Evolutionary conservation across 2,888 invertebrate species (phyloP), one percentile per base, ranked within the genome.

Genomic region (Caenorhabditis imperialis): DNA sequence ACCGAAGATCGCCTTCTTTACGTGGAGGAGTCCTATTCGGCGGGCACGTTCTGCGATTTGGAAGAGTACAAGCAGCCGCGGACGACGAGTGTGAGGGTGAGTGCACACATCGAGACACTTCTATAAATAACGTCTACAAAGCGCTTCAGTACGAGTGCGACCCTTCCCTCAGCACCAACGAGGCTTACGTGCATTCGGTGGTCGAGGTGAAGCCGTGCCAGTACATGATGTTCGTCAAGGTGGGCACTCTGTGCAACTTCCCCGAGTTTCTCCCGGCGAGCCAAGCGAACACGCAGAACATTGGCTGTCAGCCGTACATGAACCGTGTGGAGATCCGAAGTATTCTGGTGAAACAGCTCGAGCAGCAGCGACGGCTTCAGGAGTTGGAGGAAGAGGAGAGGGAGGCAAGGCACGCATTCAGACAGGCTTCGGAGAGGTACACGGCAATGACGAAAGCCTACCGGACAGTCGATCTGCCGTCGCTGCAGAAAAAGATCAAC

Each of bases 61-160:
- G 45, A 48, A 4, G 42, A 55, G 6, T 33, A 48, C 14, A 16
- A 40, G 16, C 50, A 48, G 16, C 69, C 61, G 14, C 40, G 77
- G 37, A 63, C 7, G 8, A 65, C 65, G 7, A 22, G 42, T 30
- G 74, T 77, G 48, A 18, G 74, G 16, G 77, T 77, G 25, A 40
- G 62, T 40, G 22, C 10, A 16, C 25, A 33, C 20, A 53, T 35
- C 7, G 7, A 27, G 14, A 7, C 14, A 63, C n/a, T n/a, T n/a
- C n/a, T n/a, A n/a, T n/a, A n/a, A n/a, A n/a, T n/a, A n/a, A n/a
- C n/a, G n/a, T n/a, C n/a, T n/a, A n/a, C n/a, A n/a, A n/a, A n/a
- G n/a, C n/a, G n/a, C n/a, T 77, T 61, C 65, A 80, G 80, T 80
- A 80, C 47, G 47, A 63, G 42, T 80, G 80, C 40, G 71, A 76